These are phyloP conservation scores for Heliothis peltigera DNA, from an alignment of 2,888 invertebrate genomes.

Conservation along the genomic window DNA sequence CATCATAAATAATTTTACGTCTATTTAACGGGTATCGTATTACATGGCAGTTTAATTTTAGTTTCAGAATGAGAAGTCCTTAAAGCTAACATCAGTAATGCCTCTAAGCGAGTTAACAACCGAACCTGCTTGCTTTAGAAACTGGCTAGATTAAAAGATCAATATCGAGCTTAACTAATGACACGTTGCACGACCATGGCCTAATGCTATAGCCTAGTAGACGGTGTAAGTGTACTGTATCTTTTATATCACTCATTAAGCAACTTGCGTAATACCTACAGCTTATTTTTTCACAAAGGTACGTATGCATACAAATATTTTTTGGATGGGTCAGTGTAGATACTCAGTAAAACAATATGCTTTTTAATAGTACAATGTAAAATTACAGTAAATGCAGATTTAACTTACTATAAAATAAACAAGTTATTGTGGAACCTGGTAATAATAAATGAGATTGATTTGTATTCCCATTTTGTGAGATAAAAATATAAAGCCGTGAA, in stretches of 20 bases:
- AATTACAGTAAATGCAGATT: neutral
- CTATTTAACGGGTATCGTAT: neutral
- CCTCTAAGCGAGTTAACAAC: slow-evolving; percentile 18
- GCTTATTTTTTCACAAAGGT: slow-evolving; percentile 7
- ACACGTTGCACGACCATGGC: slow-evolving; percentile 28
- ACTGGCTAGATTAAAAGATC: slow-evolving; percentile 50
- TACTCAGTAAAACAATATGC: too few species aligned
- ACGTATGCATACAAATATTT: too few species aligned
- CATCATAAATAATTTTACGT: too few species aligned
- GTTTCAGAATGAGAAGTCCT: neutral
- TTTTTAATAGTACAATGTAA: too few species aligned
- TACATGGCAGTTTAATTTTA: neutral
- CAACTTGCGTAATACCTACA: neutral
- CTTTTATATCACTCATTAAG: slow-evolving; percentile 13
- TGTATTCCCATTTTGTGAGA: neutral
- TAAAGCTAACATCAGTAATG: slow-evolving; percentile 7
- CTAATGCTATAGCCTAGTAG: too few species aligned
- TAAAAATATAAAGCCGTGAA: slow-evolving; percentile 31
- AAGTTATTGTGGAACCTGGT: too few species aligned
- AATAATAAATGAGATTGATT: too few species aligned
- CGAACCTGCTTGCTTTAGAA: slow-evolving; percentile 27
- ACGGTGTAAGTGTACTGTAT: neutral
- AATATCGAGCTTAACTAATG: slow-evolving; percentile 42
- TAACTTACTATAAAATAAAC: neutral
- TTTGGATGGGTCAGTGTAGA: too few species aligned